Evolutionary conservation across 2,113 vertebrate species (phyloP).

Genomic region (Miniopterus natalensis): DNA sequence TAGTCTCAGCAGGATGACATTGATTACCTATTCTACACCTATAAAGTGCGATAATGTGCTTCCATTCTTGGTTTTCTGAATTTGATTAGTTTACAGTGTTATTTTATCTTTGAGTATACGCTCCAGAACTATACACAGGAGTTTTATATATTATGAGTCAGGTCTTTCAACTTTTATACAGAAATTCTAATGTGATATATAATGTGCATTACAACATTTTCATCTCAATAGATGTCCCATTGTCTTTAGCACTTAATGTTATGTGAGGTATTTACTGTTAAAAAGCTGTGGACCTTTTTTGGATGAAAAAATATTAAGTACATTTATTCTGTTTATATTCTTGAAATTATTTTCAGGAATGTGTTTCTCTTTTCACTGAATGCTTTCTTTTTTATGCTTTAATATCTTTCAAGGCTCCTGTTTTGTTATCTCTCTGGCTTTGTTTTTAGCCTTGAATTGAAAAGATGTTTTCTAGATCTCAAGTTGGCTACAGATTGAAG

Average conservation of each 20-base stretch:
- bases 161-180: neutral
- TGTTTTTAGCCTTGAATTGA: neutral
- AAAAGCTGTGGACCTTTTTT: neutral
- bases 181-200: neutral
- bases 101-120: neutral
- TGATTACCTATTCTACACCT: neutral
- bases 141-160: neutral
- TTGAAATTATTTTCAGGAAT: constrained; percentile 4
- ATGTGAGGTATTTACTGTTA: neutral
- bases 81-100: neutral
- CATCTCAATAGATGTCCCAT: neutral
- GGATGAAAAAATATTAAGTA: neutral
- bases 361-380: neutral
- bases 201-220: neutral
- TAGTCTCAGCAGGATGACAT: neutral
- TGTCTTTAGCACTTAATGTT: neutral
- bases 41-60: neutral
- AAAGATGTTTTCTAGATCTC: neutral
- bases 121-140: neutral
- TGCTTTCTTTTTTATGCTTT: neutral
- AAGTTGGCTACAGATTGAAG: neutral
- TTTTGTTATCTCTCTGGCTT: neutral
- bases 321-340: neutral
- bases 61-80: neutral
- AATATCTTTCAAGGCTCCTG: neutral